Evolutionary conservation across 2,888 invertebrate genomes (phyloP).

Genomic region (Drosophila neonasuta): DNA sequence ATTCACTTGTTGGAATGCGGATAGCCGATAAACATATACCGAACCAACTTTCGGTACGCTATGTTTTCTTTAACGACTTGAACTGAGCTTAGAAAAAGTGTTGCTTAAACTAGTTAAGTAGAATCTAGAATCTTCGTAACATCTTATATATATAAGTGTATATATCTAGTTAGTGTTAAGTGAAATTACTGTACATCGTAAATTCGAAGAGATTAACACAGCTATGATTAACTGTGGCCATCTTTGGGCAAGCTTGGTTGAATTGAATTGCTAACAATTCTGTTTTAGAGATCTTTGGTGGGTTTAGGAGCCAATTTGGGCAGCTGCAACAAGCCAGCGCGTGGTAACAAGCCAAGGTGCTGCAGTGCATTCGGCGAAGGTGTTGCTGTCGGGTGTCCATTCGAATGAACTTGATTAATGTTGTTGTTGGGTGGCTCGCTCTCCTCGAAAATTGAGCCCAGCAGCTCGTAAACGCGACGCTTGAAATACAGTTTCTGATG

Average conservation of each 20-base stretch:
- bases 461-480: slow-evolving; percentile 75
- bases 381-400: slow-evolving; percentile 30
- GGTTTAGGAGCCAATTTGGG: slow-evolving; percentile 48
- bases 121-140: slow-evolving; percentile 43
- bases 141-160: slow-evolving; percentile 20
- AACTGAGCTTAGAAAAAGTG: neutral
- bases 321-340: slow-evolving; percentile 44
- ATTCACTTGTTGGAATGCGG: neutral
- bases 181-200: slow-evolving; percentile 51
- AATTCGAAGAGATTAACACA: slow-evolving; percentile 51
- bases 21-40: neutral
- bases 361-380: slow-evolving; percentile 34
- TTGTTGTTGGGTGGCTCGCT: neutral
- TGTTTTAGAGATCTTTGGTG: slow-evolving; percentile 39
- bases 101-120: slow-evolving; percentile 26
- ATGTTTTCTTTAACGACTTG: slow-evolving; percentile 1
- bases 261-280: neutral
- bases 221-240: slow-evolving; percentile 35
- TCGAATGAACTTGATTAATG: slow-evolving; percentile 12
- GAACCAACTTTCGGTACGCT: slow-evolving; percentile 9
- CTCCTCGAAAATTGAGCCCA: slow-evolving; percentile 74
- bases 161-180: slow-evolving; percentile 13
- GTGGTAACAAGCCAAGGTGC: slow-evolving; percentile 35
- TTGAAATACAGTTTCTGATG: slow-evolving; percentile 79
- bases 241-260: slow-evolving; percentile 40